Conservation (phyloP, 2,888 invertebrate species). For the Acrobasis consociella region DNA sequence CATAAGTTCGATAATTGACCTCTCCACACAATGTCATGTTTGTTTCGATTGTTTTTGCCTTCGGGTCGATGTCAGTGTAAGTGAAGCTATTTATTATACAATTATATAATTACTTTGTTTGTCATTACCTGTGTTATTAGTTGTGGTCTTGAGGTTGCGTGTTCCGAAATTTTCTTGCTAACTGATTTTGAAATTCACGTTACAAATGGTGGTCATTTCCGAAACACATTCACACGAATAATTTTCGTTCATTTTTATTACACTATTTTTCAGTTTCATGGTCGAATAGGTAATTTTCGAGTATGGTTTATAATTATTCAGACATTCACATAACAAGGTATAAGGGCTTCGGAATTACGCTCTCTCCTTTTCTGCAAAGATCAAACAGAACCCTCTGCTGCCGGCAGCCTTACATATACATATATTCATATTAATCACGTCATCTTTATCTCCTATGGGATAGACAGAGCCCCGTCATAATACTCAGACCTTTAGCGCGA, state of each 20-base stretch:
- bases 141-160: slow-evolving; percentile 12
- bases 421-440: too few relatives aligned
- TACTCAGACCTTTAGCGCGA: too few relatives aligned
- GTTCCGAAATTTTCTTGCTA: not conserved
- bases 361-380: too few relatives aligned
- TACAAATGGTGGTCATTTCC: slow-evolving; percentile 5
- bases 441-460: too few relatives aligned
- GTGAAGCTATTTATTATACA: slow-evolving; percentile 5
- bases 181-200: slow-evolving; percentile 7
- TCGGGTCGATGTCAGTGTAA: slow-evolving; percentile 27
- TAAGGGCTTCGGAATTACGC: too few relatives aligned
- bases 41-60: slow-evolving; percentile 55
- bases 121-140: slow-evolving; percentile 1
- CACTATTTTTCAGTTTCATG: slow-evolving; percentile 5
- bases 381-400: too few relatives aligned
- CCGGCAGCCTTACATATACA: too few relatives aligned
- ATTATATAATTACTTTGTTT: slow-evolving; percentile 13
- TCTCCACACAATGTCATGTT: slow-evolving; percentile 58
- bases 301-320: too few relatives aligned
- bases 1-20: slow-evolving; percentile 65
- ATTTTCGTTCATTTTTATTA: not conserved
- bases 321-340: too few relatives aligned
- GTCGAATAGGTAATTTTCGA: not conserved
- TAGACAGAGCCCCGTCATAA: too few relatives aligned
- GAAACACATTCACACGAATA: not conserved